These are phyloP conservation scores for Atherinomorus stipes DNA, from an alignment of 2,113 vertebrate species.

Conservation along the genomic window DNA sequence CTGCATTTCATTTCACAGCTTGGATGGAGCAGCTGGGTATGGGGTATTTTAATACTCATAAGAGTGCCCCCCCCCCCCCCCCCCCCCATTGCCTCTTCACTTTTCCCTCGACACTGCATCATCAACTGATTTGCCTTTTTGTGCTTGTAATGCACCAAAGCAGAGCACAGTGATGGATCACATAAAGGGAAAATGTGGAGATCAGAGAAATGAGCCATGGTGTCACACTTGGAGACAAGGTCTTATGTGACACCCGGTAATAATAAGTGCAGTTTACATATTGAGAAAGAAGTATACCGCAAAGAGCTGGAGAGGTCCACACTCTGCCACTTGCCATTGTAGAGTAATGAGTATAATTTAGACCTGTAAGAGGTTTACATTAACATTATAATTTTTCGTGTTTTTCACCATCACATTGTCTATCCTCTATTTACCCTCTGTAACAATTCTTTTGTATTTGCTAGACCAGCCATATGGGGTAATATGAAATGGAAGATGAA, in stretches of 20 bases:
- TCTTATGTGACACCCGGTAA: constrained; percentile 27
- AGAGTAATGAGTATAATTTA: constrained; percentile 47
- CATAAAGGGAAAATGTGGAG: constrained; percentile 12
- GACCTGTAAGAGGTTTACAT: constrained; percentile 14
- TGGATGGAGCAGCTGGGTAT: constrained; percentile 20
- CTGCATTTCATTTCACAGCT: constrained; percentile 44
- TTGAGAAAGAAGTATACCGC: not conserved
- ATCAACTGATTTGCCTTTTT: constrained; percentile 53
- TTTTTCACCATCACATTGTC: not conserved
- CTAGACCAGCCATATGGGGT: not conserved
- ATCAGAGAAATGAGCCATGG: constrained; percentile 27
- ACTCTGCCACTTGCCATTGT: constrained; percentile 22
- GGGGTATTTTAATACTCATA: constrained; percentile 48
- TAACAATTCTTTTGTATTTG: not conserved
- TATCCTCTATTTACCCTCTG: not conserved
- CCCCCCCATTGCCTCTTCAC: constrained; percentile 7
- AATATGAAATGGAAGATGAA: not conserved
- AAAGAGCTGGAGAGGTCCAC: constrained; percentile 8
- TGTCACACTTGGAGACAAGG: constrained; percentile 44
- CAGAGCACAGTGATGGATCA: constrained; percentile 39
- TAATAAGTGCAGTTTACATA: constrained; percentile 21
- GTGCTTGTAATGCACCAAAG: constrained; percentile 41
- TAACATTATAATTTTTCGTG: not conserved
- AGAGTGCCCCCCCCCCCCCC: not conserved
- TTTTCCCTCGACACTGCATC: constrained; percentile 36